phyloP scores from a whole-genome alignment of 2,888 invertebrate species.

The Phragmatobia fuliginosa region DNA sequence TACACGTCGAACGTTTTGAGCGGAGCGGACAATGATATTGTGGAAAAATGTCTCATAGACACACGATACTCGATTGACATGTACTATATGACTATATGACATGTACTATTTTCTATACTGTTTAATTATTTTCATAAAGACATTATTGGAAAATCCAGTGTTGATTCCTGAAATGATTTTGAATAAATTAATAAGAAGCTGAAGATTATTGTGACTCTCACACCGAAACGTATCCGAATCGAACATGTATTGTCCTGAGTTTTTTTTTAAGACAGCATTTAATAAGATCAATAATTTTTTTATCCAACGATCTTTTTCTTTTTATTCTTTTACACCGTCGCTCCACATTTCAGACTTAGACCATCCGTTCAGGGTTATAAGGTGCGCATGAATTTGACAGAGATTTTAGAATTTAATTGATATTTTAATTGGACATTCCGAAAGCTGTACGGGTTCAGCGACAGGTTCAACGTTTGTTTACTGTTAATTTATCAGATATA shows the following conservation, averaged over 20 bases:
- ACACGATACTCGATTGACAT: neutral
- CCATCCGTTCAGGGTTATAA: conserved; percentile 53
- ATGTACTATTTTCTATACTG: neutral
- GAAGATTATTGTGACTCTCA: neutral
- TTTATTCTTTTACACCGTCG: conserved; percentile 15
- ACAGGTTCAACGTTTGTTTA: conserved; percentile 39
- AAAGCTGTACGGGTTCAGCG: conserved; percentile 59
- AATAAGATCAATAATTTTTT: neutral
- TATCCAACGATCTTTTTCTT: neutral
- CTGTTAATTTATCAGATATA: conserved; percentile 48
- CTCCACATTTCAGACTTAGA: conserved; percentile 35
- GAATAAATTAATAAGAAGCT: neutral
- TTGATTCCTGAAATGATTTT: neutral
- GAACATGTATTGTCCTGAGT: neutral
- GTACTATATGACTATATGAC: no score
- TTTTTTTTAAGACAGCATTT: neutral
- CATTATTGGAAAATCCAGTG: neutral
- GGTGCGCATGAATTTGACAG: conserved; percentile 62
- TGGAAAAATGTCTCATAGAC: neutral
- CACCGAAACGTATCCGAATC: neutral
- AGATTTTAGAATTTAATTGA: conserved; percentile 70
- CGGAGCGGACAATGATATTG: conserved; percentile 13
- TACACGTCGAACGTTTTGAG: conserved; percentile 30
- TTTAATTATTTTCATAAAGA: neutral
- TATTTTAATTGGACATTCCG: conserved; percentile 67